Base-by-base conservation (phyloP, 2,113 vertebrate genomes). In the Ophthalmolycus amberensis region DNA sequence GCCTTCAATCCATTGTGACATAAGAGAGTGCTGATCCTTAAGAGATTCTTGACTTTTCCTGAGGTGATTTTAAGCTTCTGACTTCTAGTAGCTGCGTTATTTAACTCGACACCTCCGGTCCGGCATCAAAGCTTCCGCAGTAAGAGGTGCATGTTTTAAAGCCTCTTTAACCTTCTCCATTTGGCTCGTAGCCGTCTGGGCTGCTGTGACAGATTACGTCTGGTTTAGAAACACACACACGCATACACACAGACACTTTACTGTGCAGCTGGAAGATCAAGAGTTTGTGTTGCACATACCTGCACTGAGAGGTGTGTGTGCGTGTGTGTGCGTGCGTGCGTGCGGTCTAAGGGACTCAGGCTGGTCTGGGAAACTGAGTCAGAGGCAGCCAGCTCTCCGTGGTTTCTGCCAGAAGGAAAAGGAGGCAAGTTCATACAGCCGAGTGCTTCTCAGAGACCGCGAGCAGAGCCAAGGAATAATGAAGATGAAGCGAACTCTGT, bases 281-380 rank as follows among this genome's bases (percentile, higher is more conserved):
- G 80, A 83, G 79, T 87, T 74, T 85, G 71, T 70, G 73, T 74
- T 88, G 83, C 71, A 85, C 86, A 84, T 80, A 88, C 72, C 46
- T 75, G 71, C 71, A 40, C 71, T 67, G 67, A 79, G 73, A 74
- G 44, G 86, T 90, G 89, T 52, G 48, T 46, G 44, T 46, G 44
- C 16, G 44, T 46, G 44, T 46, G 42, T 12, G 9, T 42, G 40
- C 11, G 42, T 52, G 78, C 48, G 74, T 79, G 83, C 88, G 90
- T 90, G 88, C 90, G 89, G 89, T 90, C 86, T 79, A 67, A 50
- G 65, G 72, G 34, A 78, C 80, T 83, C 82, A 76, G 72, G 72
- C 79, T 88, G 83, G 66, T 82, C 83, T 83, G 74, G 74, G 77
- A 84, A 80, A 79, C 59, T 3, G 48, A 79, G 69, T 81, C 77